These are phyloP conservation scores for Cryptomyrus ogoouensis DNA, from an alignment of 2,113 vertebrate species.

Conservation along the genomic window DNA sequence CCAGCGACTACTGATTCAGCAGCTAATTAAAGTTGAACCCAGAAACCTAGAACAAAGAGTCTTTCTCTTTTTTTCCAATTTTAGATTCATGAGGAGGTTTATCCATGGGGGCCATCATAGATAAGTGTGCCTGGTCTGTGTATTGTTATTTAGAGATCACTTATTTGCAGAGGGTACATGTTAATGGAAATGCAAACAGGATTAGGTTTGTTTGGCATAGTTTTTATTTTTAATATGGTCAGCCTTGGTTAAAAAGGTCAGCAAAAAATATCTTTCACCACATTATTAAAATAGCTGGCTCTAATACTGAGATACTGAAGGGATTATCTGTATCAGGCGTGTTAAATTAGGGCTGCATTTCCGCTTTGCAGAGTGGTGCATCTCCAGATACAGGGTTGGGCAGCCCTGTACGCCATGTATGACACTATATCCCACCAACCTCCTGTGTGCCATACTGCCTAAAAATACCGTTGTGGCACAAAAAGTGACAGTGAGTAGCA, in stretches of 20 bases:
- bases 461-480: neutral
- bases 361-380: neutral
- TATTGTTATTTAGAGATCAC: neutral
- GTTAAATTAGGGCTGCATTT: neutral
- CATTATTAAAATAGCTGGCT: neutral
- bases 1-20: neutral
- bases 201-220: neutral
- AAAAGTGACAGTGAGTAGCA: neutral
- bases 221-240: neutral
- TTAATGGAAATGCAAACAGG: neutral
- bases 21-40: neutral
- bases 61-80: neutral
- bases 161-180: neutral
- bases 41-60: neutral
- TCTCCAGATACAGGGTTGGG: neutral
- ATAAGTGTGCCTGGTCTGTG: neutral
- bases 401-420: neutral
- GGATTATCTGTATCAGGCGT: neutral
- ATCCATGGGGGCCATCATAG: neutral
- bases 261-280: neutral
- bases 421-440: neutral
- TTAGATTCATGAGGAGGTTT: neutral
- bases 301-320: neutral
- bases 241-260: neutral
- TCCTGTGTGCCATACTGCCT: neutral